Evolutionary conservation across 2,797 vertebrate species (phyloP).

Genomic region (Malacoctenus gilli): DNA sequence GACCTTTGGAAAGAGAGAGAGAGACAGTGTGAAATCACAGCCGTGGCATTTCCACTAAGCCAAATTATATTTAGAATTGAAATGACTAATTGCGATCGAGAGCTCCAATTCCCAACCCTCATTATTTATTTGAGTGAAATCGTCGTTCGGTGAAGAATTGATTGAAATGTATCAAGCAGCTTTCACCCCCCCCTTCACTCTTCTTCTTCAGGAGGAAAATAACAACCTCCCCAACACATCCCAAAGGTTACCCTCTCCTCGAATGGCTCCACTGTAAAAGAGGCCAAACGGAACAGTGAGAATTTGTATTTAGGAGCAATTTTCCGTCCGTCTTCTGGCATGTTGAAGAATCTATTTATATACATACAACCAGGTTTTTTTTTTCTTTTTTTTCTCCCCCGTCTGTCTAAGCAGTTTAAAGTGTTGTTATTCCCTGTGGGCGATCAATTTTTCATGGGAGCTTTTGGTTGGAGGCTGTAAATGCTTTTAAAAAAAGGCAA

Average conservation of each 20-base stretch:
- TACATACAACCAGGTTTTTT: conserved; percentile 50
- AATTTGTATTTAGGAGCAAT: conserved; percentile 40
- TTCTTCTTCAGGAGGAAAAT: too few species aligned
- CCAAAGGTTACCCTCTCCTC: conserved; percentile 21
- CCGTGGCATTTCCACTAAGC: conserved; percentile 68
- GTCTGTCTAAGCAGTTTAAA: conserved; percentile 56
- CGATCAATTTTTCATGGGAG: conserved; percentile 72
- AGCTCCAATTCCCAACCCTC: conserved; percentile 75
- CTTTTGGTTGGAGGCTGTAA: conserved; percentile 60
- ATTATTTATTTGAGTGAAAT: conserved; percentile 78
- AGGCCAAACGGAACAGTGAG: conserved; percentile 1
- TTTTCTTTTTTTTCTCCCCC: conserved; percentile 46
- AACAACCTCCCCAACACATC: neutral
- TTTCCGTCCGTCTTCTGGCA: conserved; percentile 22
- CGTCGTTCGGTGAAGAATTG: conserved; percentile 61
- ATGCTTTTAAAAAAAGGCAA: conserved; percentile 73
- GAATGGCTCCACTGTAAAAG: conserved; percentile 31
- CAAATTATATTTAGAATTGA: conserved; percentile 75
- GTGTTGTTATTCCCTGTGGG: conserved; percentile 53
- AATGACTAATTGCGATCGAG: conserved; percentile 79
- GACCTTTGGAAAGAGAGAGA: conserved; percentile 70
- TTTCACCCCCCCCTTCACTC: conserved; percentile 2
- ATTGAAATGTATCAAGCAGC: conserved; percentile 55
- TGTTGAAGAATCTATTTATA: conserved; percentile 45
- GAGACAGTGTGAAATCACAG: conserved; percentile 66